phyloP scores from a whole-genome alignment of 2,797 vertebrate genomes.

The Carapus acus region DNA sequence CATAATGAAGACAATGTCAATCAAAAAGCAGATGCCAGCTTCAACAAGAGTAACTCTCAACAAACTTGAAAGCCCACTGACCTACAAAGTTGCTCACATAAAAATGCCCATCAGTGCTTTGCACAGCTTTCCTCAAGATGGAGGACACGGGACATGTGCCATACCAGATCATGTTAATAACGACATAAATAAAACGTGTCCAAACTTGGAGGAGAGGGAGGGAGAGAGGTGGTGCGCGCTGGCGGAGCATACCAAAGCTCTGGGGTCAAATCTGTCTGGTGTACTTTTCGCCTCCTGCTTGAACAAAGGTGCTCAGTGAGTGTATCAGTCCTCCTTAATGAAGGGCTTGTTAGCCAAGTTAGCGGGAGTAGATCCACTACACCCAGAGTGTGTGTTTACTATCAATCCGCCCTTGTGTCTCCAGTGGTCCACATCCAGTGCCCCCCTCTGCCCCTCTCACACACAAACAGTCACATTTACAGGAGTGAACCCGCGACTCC shows the following conservation, averaged over 20 bases:
- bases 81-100: slow-evolving; percentile 1
- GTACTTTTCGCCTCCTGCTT: slow-evolving; percentile 64
- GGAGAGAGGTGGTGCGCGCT: slow-evolving; percentile 23
- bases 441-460: slow-evolving; percentile 23
- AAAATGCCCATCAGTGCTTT: slow-evolving; percentile 7
- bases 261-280: slow-evolving; percentile 64
- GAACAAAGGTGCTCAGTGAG: slow-evolving; percentile 68
- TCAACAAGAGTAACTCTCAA: no score
- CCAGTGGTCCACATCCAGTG: slow-evolving; percentile 53
- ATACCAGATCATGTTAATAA: slow-evolving; percentile 53
- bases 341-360: slow-evolving; percentile 63
- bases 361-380: slow-evolving; percentile 59
- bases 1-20: slow-evolving; percentile 38
- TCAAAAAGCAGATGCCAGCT: no score
- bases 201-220: slow-evolving; percentile 1
- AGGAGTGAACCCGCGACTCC: slow-evolving; percentile 29
- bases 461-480: slow-evolving; percentile 68
- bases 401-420: slow-evolving; percentile 68
- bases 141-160: slow-evolving; percentile 35
- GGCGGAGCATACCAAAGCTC: slow-evolving; percentile 53
- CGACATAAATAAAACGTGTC: slow-evolving; percentile 50
- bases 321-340: slow-evolving; percentile 67
- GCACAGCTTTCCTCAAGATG: slow-evolving; percentile 23
- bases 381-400: slow-evolving; percentile 63
- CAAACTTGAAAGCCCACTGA: slow-evolving; percentile 44